Evolutionary conservation across 2,113 vertebrate species (phyloP).

Genomic region (Pterophyllum scalare): DNA sequence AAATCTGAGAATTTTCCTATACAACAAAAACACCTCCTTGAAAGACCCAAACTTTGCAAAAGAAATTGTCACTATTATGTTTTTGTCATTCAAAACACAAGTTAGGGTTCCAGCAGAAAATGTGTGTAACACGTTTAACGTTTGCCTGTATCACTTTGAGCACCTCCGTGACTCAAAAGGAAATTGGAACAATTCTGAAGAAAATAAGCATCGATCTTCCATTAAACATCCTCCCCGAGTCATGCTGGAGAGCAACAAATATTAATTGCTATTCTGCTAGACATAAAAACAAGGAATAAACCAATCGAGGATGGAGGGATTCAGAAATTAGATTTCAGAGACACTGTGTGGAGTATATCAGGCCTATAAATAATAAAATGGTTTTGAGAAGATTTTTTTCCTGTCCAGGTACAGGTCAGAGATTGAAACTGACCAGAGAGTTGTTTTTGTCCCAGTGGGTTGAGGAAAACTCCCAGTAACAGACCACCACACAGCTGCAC

Average conservation of each 20-base stretch:
- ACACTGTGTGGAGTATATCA: background rate
- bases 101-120: slow-evolving; percentile 31
- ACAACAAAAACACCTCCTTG: background rate
- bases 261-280: slow-evolving; percentile 61
- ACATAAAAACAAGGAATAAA: slow-evolving; percentile 44
- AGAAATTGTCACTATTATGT: background rate
- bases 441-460: slow-evolving; percentile 64
- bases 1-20: background rate
- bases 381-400: slow-evolving; percentile 39
- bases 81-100: slow-evolving; percentile 25
- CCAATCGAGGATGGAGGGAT: background rate
- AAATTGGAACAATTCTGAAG: slow-evolving; percentile 75
- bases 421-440: slow-evolving; percentile 71
- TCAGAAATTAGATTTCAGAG: slow-evolving; percentile 23
- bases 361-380: slow-evolving; percentile 15
- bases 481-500: slow-evolving; percentile 76
- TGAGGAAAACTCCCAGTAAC: slow-evolving; percentile 66
- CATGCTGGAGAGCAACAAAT: slow-evolving; percentile 58
- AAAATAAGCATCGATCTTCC: slow-evolving; percentile 75
- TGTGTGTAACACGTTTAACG: slow-evolving; percentile 41
- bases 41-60: background rate
- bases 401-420: slow-evolving; percentile 56
- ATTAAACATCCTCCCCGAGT: slow-evolving; percentile 63
- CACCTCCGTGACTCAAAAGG: slow-evolving; percentile 68
- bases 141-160: slow-evolving; percentile 44